Conservation (phyloP, 2,113 vertebrate species). For the Lathamus discolor region DNA sequence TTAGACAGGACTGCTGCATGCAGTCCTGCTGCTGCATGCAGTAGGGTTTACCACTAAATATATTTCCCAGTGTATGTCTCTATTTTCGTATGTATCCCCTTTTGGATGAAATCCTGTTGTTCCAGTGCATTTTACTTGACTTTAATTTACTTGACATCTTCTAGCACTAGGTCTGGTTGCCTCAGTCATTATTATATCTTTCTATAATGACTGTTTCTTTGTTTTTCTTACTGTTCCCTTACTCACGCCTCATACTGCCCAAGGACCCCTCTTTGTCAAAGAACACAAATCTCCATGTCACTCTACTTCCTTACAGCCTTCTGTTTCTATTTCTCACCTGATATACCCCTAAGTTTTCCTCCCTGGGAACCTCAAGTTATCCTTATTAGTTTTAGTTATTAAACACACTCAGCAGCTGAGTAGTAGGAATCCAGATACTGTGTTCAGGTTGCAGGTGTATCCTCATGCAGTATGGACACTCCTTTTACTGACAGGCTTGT, state of each 20-base stretch:
- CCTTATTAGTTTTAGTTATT: neutral
- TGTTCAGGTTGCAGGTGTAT: neutral
- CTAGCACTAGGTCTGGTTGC: neutral
- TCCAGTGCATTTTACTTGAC: neutral
- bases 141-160: neutral
- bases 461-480: neutral
- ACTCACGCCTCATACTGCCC: neutral
- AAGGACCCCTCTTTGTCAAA: neutral
- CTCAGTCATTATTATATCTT: neutral
- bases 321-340: neutral
- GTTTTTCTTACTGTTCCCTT: neutral
- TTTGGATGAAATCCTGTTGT: neutral
- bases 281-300: neutral
- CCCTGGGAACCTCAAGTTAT: neutral
- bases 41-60: neutral
- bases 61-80: neutral
- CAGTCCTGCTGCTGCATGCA: neutral
- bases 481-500: neutral
- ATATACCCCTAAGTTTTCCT: neutral
- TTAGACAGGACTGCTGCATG: neutral
- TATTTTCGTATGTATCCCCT: rapidly evolving
- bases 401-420: neutral
- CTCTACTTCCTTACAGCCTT: neutral
- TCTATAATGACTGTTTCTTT: neutral
- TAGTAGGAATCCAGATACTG: neutral